phyloP scores from a whole-genome alignment of 2,888 invertebrate species.

The Dicycla oo region DNA sequence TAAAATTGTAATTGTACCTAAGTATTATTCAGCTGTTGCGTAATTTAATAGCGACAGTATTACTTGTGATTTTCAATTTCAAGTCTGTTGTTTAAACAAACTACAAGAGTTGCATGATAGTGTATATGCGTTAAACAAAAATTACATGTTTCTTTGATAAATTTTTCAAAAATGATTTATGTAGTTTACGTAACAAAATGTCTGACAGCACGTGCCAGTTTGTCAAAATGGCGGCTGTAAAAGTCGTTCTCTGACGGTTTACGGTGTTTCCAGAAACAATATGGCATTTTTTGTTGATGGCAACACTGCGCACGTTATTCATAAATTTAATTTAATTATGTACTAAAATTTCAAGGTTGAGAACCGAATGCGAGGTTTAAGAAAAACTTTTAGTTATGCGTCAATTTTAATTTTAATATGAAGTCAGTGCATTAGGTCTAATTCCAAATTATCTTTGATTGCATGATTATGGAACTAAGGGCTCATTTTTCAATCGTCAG shows the following conservation, averaged over 20 bases:
- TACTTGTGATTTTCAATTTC: neutral
- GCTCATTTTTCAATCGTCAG: no score
- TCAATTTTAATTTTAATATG: neutral
- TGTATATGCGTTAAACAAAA: neutral
- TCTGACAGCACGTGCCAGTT: constrained; percentile 49
- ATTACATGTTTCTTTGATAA: constrained; percentile 2
- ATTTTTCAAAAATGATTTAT: constrained; percentile 43
- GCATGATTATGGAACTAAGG: neutral
- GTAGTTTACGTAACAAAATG: constrained; percentile 38
- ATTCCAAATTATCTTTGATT: neutral
- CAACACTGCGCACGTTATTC: constrained; percentile 8
- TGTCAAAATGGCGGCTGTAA: constrained; percentile 59
- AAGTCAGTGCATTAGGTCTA: neutral
- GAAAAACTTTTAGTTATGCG: neutral
- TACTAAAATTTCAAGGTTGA: constrained; percentile 26
- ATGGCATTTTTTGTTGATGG: constrained; percentile 25
- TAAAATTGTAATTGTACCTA: constrained; percentile 5
- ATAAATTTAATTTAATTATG: constrained; percentile 21
- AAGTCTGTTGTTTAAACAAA: constrained; percentile 6
- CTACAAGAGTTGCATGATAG: neutral
- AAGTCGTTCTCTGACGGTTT: constrained; percentile 58
- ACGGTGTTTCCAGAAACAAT: constrained; percentile 59
- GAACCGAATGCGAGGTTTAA: neutral
- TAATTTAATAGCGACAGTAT: neutral
- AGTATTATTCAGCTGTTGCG: constrained; percentile 2